A percentile compares a stretch with the other conserved stretches of the same genome.
Evolutionary conservation across 2,888 invertebrate genomes (phyloP).

Genomic region (Rutpela maculata): DNA sequence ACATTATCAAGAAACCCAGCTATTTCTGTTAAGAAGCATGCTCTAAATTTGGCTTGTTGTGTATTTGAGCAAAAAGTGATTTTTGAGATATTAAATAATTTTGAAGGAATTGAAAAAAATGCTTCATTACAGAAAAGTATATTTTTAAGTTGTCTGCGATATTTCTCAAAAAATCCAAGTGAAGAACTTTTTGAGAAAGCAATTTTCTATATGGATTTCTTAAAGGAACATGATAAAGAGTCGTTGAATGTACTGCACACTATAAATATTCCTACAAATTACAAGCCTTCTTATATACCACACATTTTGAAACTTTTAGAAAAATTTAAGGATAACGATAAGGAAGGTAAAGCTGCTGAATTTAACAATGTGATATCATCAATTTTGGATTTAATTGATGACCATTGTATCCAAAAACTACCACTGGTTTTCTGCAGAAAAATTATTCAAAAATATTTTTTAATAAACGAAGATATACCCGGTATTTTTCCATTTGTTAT

Average conservation of each 20-base stretch:
- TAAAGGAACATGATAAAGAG: slow-evolving; percentile 21
- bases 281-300: slow-evolving; percentile 1
- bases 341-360: neutral
- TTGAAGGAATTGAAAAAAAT: slow-evolving; percentile 3
- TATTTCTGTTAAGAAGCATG: slow-evolving; percentile 30
- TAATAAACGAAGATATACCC: neutral
- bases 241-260: neutral
- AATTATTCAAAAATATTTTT: slow-evolving; percentile 27
- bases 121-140: slow-evolving; percentile 19
- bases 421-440: slow-evolving; percentile 12
- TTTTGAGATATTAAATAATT: neutral
- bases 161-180: slow-evolving; percentile 24
- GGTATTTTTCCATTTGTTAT: slow-evolving; percentile 23
- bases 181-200: slow-evolving; percentile 2
- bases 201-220: neutral
- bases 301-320: neutral
- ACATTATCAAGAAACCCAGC: slow-evolving; percentile 1
- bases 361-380: neutral
- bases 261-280: slow-evolving; percentile 13
- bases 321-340: slow-evolving; percentile 5
- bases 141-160: slow-evolving; percentile 7
- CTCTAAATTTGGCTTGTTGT: slow-evolving; percentile 1
- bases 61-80: neutral
- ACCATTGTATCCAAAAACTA: slow-evolving; percentile 5
- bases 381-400: slow-evolving; percentile 16